Base-by-base conservation (phyloP, 2,113 vertebrate species). In the Cololabis saira region DNA sequence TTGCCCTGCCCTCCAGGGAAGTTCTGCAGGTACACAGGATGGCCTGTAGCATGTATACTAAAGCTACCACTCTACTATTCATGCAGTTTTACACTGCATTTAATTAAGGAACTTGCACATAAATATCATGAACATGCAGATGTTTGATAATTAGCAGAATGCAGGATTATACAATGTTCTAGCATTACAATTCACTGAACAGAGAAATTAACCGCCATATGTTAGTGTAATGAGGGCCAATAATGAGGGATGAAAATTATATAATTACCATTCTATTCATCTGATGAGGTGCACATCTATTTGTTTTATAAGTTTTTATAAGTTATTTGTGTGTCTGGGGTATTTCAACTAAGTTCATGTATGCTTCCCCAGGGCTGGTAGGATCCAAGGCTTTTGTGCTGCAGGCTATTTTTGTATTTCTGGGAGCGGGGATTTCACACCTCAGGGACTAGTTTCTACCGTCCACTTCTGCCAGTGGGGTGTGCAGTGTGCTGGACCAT, bases 351-450 rank as follows among this genome's bases (percentile, higher is more conserved):
- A 50, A 51, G 22, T 0, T 3, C 12, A 7, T 68, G 9, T 43
- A 8, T 76, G 8, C 66, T 70, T 59, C 69, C 48, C 42, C 17
- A 98, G 96, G 85, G 86, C 61, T 0, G 96, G 96, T 0, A 92
- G 53, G 58, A 86, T 97, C 45, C 88, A 92, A 75, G 96, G 95
- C 0, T 64, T 48, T 12, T 98, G 97, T 82, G 93, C 95, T 56
- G 94, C 95, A 30, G 97, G 95, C 0, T 96, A 93, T 61, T 84
- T 97, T 82, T 98, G 96, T 81, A 33, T 94, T 49, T 91, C 93
- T 64, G 95, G 96, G 3, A 96, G 95, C 78, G 87, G 93, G 12
- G 94, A 94, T 45, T 79, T 93, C 47, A 87, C 76, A 2, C 92
- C 94, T 0, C 89, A 76, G 13, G 90, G 86, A 6, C 61, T 54